Conservation (phyloP, 1,140 invertebrate species). For the Lethrus apterus region DNA sequence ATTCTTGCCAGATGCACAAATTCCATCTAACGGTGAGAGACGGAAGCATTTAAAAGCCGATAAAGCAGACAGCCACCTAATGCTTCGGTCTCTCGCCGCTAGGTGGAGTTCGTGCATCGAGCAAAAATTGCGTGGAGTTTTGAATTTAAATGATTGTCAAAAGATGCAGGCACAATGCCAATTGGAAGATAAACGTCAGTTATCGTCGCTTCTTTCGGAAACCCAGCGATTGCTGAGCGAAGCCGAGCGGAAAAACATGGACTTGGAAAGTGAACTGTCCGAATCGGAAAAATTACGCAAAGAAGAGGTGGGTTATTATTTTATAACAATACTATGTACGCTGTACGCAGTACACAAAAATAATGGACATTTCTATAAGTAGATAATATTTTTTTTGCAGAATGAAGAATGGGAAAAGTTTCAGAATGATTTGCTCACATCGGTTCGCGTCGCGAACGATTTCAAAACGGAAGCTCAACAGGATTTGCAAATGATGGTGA, state of each 20-base stretch:
- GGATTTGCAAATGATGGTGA: constrained; percentile 70
- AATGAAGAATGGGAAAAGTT: constrained; percentile 88
- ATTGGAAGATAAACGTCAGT: constrained; percentile 66
- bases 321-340: too few species aligned
- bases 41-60: too few species aligned
- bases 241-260: constrained; percentile 45
- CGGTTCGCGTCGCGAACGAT: constrained; percentile 90
- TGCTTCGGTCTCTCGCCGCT: too few species aligned
- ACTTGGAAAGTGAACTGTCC: constrained; percentile 50
- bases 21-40: too few species aligned
- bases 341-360: too few species aligned
- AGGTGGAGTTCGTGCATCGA: too few species aligned
- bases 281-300: constrained; percentile 53
- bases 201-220: constrained; percentile 58
- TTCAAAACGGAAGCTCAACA: constrained; percentile 83
- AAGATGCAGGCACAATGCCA: constrained; percentile 59
- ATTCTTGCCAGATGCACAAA: too few species aligned
- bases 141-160: not conserved
- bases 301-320: constrained; percentile 44
- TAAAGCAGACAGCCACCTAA: too few species aligned
- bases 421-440: constrained; percentile 84
- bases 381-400: constrained; percentile 41
- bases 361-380: too few species aligned
- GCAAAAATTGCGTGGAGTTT: not conserved
- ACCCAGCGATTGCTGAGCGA: constrained; percentile 60